Evolutionary conservation across 2,888 invertebrate species (phyloP), one percentile per base, ranked within the genome.

Genomic region (Zaprionus obscuricornis): DNA sequence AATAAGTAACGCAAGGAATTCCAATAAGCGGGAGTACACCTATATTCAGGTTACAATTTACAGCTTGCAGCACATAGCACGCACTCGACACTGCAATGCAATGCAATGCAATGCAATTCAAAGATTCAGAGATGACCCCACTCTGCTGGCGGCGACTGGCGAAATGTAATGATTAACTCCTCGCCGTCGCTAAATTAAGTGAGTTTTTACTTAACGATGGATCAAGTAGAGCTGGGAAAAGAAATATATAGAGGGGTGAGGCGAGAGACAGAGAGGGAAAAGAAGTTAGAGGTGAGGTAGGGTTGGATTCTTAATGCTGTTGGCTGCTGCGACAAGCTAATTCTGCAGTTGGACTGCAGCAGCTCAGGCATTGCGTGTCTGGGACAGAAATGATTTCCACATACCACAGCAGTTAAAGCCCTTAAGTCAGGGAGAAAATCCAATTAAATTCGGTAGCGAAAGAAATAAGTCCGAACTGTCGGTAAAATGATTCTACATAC

Each of bases 361-460:
- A 33, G 8, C 7, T 20, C 13, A 47, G 45, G 52, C 64, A 65
- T 81, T 81, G 81, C 81, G 81, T 81, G 81, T 84, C 74, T 77
- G 78, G 74, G 67, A 59, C 68, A 77, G 85, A 86, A 81, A 84
- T 81, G 86, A 86, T 81, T 81, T 86, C 78, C 83, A 85, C 81
- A 86, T 86, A 86, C 86, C 86, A 81, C 43, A 79, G 86, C 86
- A 81, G 85, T 84, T 79, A 84, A 82, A 74, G 83, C 85, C 86
- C 84, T 86, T 79, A 76, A 85, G 87, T 85, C 87, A 76, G 81
- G 87, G 82, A 81, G 85, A 81, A 84, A 83, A 86, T 85, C 85
- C 85, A 85, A 87, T 87, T 87, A 87, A 79, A 85, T 85, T 79
- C 85, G 86, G 85, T 86, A 85, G 87, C 87, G 70, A 86, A 82